phyloP scores from a whole-genome alignment of 2,888 invertebrate species.

The Andricus curvator region DNA sequence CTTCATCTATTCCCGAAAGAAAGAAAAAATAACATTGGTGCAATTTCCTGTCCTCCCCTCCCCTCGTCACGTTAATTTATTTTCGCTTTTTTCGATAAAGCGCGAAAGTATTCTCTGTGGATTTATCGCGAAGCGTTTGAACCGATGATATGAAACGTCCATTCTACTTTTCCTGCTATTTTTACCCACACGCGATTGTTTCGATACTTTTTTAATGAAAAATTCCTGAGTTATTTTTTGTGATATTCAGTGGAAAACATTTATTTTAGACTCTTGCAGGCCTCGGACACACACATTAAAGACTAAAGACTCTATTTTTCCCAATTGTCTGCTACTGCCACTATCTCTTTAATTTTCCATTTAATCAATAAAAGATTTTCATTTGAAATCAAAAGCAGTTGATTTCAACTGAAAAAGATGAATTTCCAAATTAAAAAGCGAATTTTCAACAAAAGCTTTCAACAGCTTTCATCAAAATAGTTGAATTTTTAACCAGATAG shows the following conservation, averaged over 20 bases:
- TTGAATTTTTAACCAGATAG: no score
- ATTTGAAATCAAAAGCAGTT: no score
- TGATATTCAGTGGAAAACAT: background rate
- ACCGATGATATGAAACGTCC: background rate
- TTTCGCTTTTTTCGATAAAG: constrained; percentile 12
- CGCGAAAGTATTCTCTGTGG: constrained; percentile 5
- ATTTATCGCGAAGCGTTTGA: constrained; percentile 3
- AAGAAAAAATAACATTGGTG: constrained; percentile 1
- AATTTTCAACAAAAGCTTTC: no score
- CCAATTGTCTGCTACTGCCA: no score
- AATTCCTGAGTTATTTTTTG: background rate
- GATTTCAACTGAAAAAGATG: no score
- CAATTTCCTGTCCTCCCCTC: background rate
- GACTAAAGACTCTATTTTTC: no score
- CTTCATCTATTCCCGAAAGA: constrained; percentile 4
- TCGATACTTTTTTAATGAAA: background rate
- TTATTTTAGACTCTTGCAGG: background rate
- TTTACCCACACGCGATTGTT: background rate
- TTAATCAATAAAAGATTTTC: no score
- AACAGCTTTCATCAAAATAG: no score
- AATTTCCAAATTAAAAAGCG: no score
- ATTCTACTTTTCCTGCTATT: background rate
- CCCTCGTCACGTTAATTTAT: constrained; percentile 4
- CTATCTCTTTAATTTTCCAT: no score
- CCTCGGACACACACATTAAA: no score